Evolutionary conservation across 2,888 invertebrate genomes (phyloP).

Genomic region (Spisula subtruncata): DNA sequence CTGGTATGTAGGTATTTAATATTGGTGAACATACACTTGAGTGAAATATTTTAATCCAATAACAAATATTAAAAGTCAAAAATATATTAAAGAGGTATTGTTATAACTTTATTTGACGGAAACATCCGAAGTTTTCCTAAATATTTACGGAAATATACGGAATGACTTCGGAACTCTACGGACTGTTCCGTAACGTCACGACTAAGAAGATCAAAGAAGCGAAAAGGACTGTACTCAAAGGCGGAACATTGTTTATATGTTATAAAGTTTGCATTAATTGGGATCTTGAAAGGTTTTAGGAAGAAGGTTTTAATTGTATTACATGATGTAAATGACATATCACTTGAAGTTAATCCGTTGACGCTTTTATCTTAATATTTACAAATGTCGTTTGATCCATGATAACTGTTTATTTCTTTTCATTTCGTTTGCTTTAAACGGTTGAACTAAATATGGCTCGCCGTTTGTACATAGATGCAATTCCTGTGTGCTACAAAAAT

Average conservation of each 20-base stretch:
- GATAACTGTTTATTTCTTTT: conserved; percentile 35
- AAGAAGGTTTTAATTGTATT: conserved; percentile 45
- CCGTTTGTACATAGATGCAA: neutral
- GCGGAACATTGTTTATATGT: conserved; percentile 9
- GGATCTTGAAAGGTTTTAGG: neutral
- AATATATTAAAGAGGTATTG: neutral
- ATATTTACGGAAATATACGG: neutral
- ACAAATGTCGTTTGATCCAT: conserved; percentile 36
- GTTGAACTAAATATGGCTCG: conserved; percentile 24
- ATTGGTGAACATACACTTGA: neutral
- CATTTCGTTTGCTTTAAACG: conserved; percentile 5
- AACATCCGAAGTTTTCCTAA: neutral
- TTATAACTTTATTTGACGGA: neutral
- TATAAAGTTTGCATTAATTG: conserved; percentile 9
- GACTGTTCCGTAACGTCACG: neutral
- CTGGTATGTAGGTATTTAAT: neutral
- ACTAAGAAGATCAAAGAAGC: conserved; percentile 32
- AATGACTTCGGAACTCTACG: neutral
- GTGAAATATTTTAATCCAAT: conserved; percentile 17
- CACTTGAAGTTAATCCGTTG: conserved; percentile 50
- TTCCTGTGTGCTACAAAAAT: neutral
- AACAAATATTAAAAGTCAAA: neutral
- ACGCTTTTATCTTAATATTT: conserved; percentile 60
- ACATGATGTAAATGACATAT: conserved; percentile 38
- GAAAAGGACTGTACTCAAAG: neutral